Evolutionary conservation across 2,113 vertebrate species (phyloP).

Genomic region (Reinhardtius hippoglossoides): DNA sequence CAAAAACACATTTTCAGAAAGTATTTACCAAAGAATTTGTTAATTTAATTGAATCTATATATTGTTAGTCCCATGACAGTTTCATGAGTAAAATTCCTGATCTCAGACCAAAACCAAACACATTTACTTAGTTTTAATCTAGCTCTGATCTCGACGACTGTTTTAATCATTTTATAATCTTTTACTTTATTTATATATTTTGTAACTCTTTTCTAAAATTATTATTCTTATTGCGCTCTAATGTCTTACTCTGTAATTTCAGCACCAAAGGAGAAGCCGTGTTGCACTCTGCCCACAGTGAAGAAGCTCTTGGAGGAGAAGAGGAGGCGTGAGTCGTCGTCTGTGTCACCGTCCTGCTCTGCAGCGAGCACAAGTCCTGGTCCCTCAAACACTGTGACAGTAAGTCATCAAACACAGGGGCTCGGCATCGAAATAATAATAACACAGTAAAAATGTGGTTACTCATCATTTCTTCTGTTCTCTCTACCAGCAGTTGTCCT

Average conservation of each 20-base stretch:
- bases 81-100: too few relatives aligned
- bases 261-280: slow-evolving; percentile 86
- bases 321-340: slow-evolving; percentile 84
- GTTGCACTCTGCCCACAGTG: slow-evolving; percentile 88
- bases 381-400: slow-evolving; percentile 44
- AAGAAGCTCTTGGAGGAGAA: slow-evolving; percentile 92
- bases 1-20: too few relatives aligned
- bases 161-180: too few relatives aligned
- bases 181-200: background rate
- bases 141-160: too few relatives aligned
- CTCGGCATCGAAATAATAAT: background rate
- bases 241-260: background rate
- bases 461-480: background rate
- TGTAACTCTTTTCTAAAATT: background rate
- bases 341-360: slow-evolving; percentile 63
- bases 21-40: too few relatives aligned
- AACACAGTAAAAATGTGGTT: background rate
- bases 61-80: too few relatives aligned
- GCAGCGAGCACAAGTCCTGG: slow-evolving; percentile 54
- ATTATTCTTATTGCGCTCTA: background rate
- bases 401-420: slow-evolving; percentile 43
- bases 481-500: slow-evolving; percentile 54
- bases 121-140: too few relatives aligned
- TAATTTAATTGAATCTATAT: too few relatives aligned
- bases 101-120: too few relatives aligned